Percentiles rank a stretch among this genome's conserved stretches.
These are phyloP conservation scores for Kryptolebias ocellatus DNA, from an alignment of 2,797 vertebrate species.

Conservation along the genomic window DNA sequence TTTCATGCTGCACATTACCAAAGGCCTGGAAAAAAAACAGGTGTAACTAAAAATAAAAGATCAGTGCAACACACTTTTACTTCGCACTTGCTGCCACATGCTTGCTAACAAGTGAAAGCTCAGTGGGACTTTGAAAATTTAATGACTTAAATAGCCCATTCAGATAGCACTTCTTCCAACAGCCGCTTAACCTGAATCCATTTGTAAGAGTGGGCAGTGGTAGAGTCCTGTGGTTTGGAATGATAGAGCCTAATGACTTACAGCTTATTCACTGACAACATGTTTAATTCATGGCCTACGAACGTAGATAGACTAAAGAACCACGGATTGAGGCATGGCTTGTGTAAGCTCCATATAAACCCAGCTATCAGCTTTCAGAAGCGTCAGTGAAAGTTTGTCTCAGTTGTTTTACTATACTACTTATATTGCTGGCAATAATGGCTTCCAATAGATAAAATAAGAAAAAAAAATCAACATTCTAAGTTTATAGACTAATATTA, in stretches of 20 bases:
- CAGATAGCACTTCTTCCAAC: conserved; percentile 1
- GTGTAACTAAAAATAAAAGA: conserved; percentile 16
- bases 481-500: too few relatives aligned
- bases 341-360: too few relatives aligned
- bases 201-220: conserved; percentile 1
- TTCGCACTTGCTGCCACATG: conserved; percentile 5
- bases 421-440: too few relatives aligned
- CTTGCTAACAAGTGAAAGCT: conserved; percentile 20
- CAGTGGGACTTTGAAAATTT: conserved; percentile 18
- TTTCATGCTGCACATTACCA: conserved; percentile 26
- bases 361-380: too few relatives aligned
- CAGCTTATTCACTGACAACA: neutral
- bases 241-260: conserved; percentile 19
- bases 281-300: conserved; percentile 17
- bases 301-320: neutral
- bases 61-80: conserved; percentile 3
- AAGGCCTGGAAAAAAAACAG: conserved; percentile 6
- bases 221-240: neutral
- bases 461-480: too few relatives aligned
- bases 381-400: too few relatives aligned
- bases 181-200: conserved; percentile 24
- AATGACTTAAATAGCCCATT: conserved; percentile 24
- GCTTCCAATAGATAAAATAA: too few relatives aligned
- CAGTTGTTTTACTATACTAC: too few relatives aligned
- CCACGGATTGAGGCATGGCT: too few relatives aligned